Evolutionary conservation across 2,797 vertebrate genomes (phyloP).

Genomic region (Kryptopterus vitreolus): DNA sequence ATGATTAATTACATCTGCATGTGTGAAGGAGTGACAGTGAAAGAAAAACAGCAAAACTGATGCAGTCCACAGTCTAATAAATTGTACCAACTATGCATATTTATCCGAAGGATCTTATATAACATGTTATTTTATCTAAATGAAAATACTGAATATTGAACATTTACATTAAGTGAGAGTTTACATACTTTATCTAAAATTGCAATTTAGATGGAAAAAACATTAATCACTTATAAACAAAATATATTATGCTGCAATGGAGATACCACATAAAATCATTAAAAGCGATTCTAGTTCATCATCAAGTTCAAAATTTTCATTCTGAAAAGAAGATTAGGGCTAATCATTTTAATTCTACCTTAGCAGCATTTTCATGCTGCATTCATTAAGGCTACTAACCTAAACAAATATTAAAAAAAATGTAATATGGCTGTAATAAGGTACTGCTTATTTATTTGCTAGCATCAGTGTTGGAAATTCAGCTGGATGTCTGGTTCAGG

Average conservation of each 20-base stretch:
- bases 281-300: background rate
- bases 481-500: background rate
- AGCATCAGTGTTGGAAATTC: background rate
- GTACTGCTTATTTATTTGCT: background rate
- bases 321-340: background rate
- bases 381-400: background rate
- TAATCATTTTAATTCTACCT: background rate
- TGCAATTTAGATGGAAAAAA: background rate
- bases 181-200: background rate
- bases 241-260: background rate
- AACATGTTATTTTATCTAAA: background rate
- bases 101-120: conserved; percentile 19
- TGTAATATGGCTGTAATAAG: background rate
- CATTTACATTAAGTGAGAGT: background rate
- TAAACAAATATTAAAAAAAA: background rate
- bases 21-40: conserved; percentile 21
- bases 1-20: conserved; percentile 55
- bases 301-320: background rate
- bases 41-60: background rate
- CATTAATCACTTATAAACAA: background rate
- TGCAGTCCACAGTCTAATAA: background rate
- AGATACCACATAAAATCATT: background rate
- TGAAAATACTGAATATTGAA: background rate
- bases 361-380: background rate
- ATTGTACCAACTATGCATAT: conserved; percentile 24